Conservation (phyloP, 1,140 invertebrate species). For the Drosophila kurseongensis region DNA sequence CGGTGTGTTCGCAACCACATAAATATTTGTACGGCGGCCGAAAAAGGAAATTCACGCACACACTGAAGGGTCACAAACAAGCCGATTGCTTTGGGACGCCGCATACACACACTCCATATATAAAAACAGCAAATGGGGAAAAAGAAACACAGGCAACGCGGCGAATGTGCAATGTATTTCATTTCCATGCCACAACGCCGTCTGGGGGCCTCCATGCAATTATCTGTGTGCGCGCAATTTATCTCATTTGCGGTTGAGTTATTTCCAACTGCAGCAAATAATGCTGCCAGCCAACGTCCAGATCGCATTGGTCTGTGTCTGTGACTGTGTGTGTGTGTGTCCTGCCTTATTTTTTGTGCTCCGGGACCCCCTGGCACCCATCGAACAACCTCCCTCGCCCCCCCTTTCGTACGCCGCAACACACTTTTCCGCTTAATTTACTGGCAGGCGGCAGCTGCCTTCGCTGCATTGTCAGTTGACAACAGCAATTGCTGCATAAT, state of each 20-base stretch:
- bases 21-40: conserved; percentile 51
- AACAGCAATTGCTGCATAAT: conserved; percentile 82
- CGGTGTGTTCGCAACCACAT: conserved; percentile 34
- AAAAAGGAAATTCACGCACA: conserved; percentile 35
- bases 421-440: conserved; percentile 83
- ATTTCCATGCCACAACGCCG: conserved; percentile 37
- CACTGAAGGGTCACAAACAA: conserved; percentile 45
- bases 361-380: conserved; percentile 1
- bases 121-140: conserved; percentile 22
- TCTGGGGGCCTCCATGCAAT: conserved; percentile 68
- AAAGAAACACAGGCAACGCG: conserved; percentile 17
- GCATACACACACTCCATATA: conserved; percentile 8
- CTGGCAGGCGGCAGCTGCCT: conserved; percentile 70
- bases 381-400: not conserved
- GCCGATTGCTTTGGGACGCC: conserved; percentile 38
- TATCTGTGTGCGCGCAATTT: conserved; percentile 83
- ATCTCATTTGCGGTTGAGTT: conserved; percentile 84
- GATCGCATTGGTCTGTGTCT: conserved; percentile 8
- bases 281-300: conserved; percentile 39
- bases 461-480: conserved; percentile 60
- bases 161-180: conserved; percentile 55
- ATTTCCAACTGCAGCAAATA: conserved; percentile 82
- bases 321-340: not conserved
- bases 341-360: conserved; percentile 30
- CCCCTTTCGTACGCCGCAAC: conserved; percentile 50